Percentiles rank a stretch among this genome's conserved stretches.
Conservation (phyloP, 2,888 invertebrate species). For the Lepidocyrtoides sp. region DNA sequence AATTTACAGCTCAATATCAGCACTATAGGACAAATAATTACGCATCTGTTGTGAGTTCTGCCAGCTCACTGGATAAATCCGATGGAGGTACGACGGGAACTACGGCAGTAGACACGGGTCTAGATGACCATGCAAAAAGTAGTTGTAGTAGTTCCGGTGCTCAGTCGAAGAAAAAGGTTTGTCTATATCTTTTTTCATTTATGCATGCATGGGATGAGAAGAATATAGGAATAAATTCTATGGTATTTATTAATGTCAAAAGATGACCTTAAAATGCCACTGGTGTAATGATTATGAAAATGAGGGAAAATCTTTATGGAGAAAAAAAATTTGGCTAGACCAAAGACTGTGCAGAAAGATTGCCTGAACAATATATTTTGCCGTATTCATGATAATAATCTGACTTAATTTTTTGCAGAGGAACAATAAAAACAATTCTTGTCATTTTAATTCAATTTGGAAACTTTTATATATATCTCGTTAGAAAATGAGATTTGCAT, state of each 20-base stretch:
- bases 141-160: background rate
- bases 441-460: too few species aligned
- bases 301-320: background rate
- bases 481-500: too few species aligned
- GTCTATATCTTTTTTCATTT: background rate
- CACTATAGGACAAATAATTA: constrained; percentile 85
- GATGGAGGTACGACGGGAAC: constrained; percentile 52
- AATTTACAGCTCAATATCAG: constrained; percentile 85
- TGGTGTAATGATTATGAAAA: background rate
- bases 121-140: constrained; percentile 33
- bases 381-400: too few species aligned
- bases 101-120: background rate
- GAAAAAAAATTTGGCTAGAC: too few species aligned
- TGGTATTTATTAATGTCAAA: too few species aligned
- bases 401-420: too few species aligned
- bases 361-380: too few species aligned
- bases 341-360: too few species aligned
- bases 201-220: background rate
- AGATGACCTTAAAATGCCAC: background rate
- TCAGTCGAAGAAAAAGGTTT: constrained; percentile 17
- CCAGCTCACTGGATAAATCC: constrained; percentile 80
- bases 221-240: too few species aligned
- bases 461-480: too few species aligned
- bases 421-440: too few species aligned
- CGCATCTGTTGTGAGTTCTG: constrained; percentile 84